These are phyloP conservation scores for Catocala sponsa DNA, from an alignment of 2,888 invertebrate species.

Conservation along the genomic window DNA sequence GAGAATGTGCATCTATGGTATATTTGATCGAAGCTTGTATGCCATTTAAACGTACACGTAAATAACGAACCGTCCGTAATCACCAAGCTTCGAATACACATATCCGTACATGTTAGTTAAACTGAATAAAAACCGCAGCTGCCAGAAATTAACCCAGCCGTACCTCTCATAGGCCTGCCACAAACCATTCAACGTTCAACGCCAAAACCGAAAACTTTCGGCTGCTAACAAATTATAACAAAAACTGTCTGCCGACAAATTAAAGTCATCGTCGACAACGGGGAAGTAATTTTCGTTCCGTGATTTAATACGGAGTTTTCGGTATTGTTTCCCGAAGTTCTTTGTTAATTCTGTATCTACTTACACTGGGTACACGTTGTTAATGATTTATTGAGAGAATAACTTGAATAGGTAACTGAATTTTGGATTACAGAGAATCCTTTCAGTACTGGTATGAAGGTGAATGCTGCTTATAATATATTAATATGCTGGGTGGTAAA, in stretches of 20 bases:
- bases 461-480: too few relatives aligned
- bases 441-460: not conserved
- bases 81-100: too few relatives aligned
- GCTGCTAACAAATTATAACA: conserved; percentile 61
- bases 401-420: not conserved
- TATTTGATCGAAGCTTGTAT: too few relatives aligned
- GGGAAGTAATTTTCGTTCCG: conserved; percentile 40
- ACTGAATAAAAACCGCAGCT: conserved; percentile 23
- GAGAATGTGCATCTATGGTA: too few relatives aligned
- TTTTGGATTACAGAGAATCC: not conserved
- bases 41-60: too few relatives aligned
- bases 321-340: conserved; percentile 35
- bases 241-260: conserved; percentile 50
- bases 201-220: conserved; percentile 52
- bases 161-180: conserved; percentile 6
- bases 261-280: conserved; percentile 56
- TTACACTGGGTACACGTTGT: not conserved
- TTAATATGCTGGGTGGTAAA: too few relatives aligned
- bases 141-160: conserved; percentile 4
- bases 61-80: too few relatives aligned
- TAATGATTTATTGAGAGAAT: conserved; percentile 1
- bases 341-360: conserved; percentile 21
- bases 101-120: not conserved
- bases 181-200: conserved; percentile 48
- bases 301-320: conserved; percentile 43